Base-by-base conservation (phyloP, 2,113 vertebrate genomes). In the Apteryx owenii region DNA sequence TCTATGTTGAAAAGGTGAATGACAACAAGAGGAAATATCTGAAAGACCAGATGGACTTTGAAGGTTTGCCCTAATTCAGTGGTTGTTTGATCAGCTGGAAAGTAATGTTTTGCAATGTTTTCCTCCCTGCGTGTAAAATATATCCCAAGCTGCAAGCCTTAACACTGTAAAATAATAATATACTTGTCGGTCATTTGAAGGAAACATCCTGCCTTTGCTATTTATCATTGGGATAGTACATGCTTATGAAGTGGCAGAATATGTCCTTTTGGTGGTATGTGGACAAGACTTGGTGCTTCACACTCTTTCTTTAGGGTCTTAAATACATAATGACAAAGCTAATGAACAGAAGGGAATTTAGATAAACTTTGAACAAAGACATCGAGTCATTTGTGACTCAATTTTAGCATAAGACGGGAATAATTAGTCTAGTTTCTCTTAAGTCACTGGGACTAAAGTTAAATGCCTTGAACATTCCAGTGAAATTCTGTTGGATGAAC, bases 51-150 rank as follows among this genome's bases (percentile, higher is more conserved):
- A 68, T 11, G 36, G 23, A 7, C 12, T 75, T 62, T 60, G 40
- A 90, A 87, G 12, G 1, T 48, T 89, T 91, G 56, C 38, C 18
- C 4, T 75, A n/a, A 78, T 79, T 58, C 62, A 3, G 2, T 80
- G 50, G 14, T 17, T 6, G 2, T 42, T 76, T 5, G 0, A 36
- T 78, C 7, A 2, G 7, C 12, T 56, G 38, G 79, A 88, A 29
- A 54, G 33, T 48, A 93, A 81, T 76, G 16, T 70, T 48, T 71
- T 81, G 22, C 76, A 56, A 80, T 38, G 13, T 64, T 61, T 90
- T 69, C 14, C 10, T 91, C 61, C 90, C 33, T 78, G 38, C 44
- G 86, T 89, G 78, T 69, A 83, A 96, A 97, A 80, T 79, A 89
- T 88, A 87, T 72, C 13, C 60, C 81, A 95, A 89, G 28, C 70